Conservation (phyloP, 1,140 invertebrate species). For the Latrodectus geometricus region DNA sequence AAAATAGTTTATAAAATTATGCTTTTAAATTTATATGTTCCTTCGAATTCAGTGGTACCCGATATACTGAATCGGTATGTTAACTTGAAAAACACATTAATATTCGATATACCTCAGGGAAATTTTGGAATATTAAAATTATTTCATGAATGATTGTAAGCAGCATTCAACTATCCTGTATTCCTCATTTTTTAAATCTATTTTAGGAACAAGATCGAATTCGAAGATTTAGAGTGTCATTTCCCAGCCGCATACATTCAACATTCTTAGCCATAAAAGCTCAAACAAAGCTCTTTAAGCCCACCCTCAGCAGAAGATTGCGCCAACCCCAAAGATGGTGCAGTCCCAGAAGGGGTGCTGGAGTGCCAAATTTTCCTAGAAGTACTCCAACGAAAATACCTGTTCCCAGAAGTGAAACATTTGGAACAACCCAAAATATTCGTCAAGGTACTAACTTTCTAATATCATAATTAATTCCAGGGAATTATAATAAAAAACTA, state of each 20-base stretch:
- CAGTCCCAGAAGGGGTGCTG: slow-evolving; percentile 44
- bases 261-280: slow-evolving; percentile 32
- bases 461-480: no score
- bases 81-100: neutral
- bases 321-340: slow-evolving; percentile 39
- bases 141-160: neutral
- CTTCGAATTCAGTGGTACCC: no score
- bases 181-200: neutral
- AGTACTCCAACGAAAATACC: neutral
- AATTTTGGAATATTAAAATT: neutral
- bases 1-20: no score
- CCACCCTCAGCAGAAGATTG: slow-evolving; percentile 4
- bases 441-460: neutral
- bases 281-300: slow-evolving; percentile 25
- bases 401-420: slow-evolving; percentile 24
- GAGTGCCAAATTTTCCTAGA: neutral
- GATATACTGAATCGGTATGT: neutral
- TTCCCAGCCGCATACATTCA: slow-evolving; percentile 26
- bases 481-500: no score
- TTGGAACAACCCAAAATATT: neutral
- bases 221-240: slow-evolving; percentile 6
- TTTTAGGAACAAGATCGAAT: slow-evolving; percentile 48
- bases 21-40: no score
- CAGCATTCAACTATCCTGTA: neutral
- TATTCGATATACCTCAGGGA: neutral